A percentile compares a stretch with the other conserved stretches of the same genome.
Evolutionary conservation across 1,140 invertebrate genomes (phyloP).

Genomic region (Musca domestica): DNA sequence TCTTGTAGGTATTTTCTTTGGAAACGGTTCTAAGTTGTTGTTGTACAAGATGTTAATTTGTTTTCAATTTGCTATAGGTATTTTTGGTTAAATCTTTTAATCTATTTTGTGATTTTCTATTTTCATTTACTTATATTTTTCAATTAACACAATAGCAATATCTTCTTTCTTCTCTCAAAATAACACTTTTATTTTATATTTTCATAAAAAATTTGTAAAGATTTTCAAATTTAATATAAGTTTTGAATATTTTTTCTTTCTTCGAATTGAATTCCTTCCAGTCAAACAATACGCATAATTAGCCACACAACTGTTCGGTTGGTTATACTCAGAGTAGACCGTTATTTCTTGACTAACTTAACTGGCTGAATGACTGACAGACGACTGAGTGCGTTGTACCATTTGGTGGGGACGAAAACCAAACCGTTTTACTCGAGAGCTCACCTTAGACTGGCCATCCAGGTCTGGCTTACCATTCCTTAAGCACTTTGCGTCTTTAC

Average conservation of each 20-base stretch:
- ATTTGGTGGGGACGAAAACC: conserved; percentile 7
- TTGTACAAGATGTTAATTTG: conserved; percentile 39
- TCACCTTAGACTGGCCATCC: conserved; percentile 50
- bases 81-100: conserved; percentile 24
- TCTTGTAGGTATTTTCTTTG: conserved; percentile 25
- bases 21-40: conserved; percentile 31
- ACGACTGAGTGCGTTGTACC: too few species aligned
- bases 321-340: not conserved
- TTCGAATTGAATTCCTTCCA: too few species aligned
- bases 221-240: too few species aligned
- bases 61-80: conserved; percentile 30
- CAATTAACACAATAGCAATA: too few species aligned
- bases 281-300: conserved; percentile 5
- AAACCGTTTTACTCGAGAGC: conserved; percentile 50
- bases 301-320: not conserved
- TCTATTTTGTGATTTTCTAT: too few species aligned
- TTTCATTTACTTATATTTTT: too few species aligned
- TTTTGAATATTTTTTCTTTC: too few species aligned
- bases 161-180: too few species aligned
- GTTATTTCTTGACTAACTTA: not conserved
- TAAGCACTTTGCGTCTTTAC: conserved; percentile 39
- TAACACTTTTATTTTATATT: too few species aligned
- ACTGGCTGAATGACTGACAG: too few species aligned
- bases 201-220: too few species aligned
- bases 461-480: conserved; percentile 51